Percentiles rank a stretch among this genome's conserved stretches.
phyloP scores from a whole-genome alignment of 2,888 invertebrate genomes.

The Autographa gamma region DNA sequence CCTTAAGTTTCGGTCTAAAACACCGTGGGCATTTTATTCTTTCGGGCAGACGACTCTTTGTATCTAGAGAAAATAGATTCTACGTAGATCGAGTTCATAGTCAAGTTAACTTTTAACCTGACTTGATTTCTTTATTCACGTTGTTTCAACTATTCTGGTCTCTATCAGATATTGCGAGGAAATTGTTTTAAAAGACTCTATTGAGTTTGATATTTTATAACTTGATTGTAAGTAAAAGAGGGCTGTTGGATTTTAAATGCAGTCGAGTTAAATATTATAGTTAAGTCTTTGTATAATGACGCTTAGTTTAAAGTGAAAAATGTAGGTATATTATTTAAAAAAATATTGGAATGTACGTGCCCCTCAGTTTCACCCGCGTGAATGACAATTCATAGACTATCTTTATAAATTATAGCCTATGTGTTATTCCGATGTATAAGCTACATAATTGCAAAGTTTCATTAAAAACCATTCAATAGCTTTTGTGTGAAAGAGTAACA shows the following conservation, averaged over 20 bases:
- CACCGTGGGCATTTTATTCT: conserved; percentile 60
- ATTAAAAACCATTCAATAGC: no score
- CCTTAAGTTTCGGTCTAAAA: conserved; percentile 52
- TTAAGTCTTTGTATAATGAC: no score
- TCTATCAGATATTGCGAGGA: conserved; percentile 8
- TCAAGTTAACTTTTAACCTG: conserved; percentile 50
- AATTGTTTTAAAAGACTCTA: background rate
- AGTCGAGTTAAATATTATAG: background rate
- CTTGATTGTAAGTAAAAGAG: background rate
- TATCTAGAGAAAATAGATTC: conserved; percentile 60
- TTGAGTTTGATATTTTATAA: background rate
- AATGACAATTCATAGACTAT: no score
- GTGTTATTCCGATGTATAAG: no score
- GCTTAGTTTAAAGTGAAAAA: no score
- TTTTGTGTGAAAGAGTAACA: no score
- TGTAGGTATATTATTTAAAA: no score
- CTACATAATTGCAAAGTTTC: no score
- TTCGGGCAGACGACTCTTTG: conserved; percentile 57
- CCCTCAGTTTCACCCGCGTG: no score
- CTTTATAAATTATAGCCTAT: no score
- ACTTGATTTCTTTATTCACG: conserved; percentile 40
- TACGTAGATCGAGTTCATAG: conserved; percentile 47
- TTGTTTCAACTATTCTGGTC: conserved; percentile 15
- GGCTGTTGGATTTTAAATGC: background rate
- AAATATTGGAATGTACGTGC: no score